Base-by-base conservation (phyloP, 2,888 invertebrate genomes). In the Stenoptilia bipunctidactyla region DNA sequence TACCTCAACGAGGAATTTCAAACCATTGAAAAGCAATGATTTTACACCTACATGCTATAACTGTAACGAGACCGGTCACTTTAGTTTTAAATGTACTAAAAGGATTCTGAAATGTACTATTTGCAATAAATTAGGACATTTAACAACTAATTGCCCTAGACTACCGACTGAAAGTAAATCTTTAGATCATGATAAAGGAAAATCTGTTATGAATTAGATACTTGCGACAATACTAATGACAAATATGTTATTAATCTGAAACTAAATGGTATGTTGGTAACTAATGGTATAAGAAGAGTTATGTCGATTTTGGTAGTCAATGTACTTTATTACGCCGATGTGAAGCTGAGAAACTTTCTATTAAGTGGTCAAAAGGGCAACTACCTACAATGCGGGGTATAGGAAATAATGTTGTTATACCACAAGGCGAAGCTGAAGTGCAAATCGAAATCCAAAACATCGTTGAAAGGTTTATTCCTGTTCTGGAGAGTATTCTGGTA, bases 241-340 rank as follows among this genome's bases (percentile, higher is more conserved):
- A 46, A 44, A 25, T 48, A 43, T 36, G 35, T 37, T 13, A 40
- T 45, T 13, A 8, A 15, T 3, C 15, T 42, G 13, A 33, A 33
- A 27, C 9, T 45, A 8, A 41, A 48, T 36, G 41, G 38, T 13
- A 20, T 13, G 1, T 1, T 14, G n/a, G n/a, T n/a, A n/a, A n/a
- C n/a, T n/a, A n/a, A n/a, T n/a, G n/a, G n/a, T n/a, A n/a, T 1
- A 33, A 30, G 1, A 10, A 30, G 14, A 39, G 42, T 6, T 45
- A 41, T 37, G 34, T 48, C 1, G 48, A 48, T 30, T 37, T 48
- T 5, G 48, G 48, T 10, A 48, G 48, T 30, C 38, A 48, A 36
- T 46, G 46, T 15, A 41, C 45, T 1, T 14, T 48, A 2, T 27
- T 46, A 10, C 37, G 30, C n/a, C 4, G 1, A 2, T 38, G 40